phyloP scores from a whole-genome alignment of 2,113 vertebrate genomes.

The Ochotona curzoniae region DNA sequence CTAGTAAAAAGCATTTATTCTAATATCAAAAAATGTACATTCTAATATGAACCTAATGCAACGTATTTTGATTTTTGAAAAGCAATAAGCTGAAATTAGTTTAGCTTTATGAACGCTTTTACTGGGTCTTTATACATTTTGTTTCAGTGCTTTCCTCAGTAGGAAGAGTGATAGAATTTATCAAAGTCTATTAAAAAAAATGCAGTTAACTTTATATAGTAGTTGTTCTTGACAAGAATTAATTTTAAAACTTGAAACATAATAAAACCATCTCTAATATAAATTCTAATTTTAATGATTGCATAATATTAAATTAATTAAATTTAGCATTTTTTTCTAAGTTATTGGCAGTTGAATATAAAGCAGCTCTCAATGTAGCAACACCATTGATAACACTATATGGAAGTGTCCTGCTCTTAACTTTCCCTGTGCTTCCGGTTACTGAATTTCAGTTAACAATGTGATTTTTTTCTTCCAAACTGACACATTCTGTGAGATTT shows the following conservation, averaged over 20 bases:
- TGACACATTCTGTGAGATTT: neutral
- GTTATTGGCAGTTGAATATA: conserved; percentile 7
- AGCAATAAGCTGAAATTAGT: conserved; percentile 2
- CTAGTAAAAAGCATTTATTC: neutral
- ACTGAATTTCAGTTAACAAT: neutral
- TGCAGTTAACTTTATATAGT: neutral
- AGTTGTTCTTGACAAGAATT: conserved; percentile 30
- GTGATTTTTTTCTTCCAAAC: conserved; percentile 46
- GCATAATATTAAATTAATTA: neutral
- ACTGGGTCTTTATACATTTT: conserved; percentile 3
- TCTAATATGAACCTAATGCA: neutral
- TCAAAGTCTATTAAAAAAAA: conserved; percentile 10
- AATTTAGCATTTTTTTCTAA: conserved; percentile 29
- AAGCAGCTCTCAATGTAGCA: neutral
- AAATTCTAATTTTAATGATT: neutral
- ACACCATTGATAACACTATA: neutral
- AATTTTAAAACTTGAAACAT: neutral
- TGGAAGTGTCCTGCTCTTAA: neutral
- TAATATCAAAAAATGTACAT: neutral
- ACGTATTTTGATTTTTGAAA: neutral
- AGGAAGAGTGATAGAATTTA: neutral
- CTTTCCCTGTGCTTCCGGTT: neutral
- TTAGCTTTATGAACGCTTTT: conserved; percentile 16
- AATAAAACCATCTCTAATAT: neutral
- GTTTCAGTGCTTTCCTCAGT: neutral